A percentile compares a stretch with the other conserved stretches of the same genome.
Evolutionary conservation across 1,140 invertebrate genomes (phyloP).

Genomic region (Trichonephila clavipes): DNA sequence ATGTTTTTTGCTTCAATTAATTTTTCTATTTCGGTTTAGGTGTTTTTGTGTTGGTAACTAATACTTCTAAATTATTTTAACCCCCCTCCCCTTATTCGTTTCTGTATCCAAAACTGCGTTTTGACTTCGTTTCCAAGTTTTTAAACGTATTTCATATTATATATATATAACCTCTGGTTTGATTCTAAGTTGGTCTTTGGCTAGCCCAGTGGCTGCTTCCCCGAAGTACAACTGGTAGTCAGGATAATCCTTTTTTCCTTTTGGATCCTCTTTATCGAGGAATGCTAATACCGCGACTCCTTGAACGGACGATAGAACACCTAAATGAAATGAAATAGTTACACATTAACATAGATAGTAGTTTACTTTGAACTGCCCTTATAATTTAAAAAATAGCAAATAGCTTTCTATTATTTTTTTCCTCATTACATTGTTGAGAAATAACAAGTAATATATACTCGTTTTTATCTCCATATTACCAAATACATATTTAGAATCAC

Average conservation of each 20-base stretch:
- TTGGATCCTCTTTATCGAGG: not conserved
- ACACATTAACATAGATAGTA: too few relatives aligned
- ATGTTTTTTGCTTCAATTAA: too few relatives aligned
- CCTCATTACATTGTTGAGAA: not conserved
- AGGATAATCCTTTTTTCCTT: not conserved
- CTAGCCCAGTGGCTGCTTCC: constrained; percentile 9
- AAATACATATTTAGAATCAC: not conserved
- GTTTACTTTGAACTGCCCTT: too few relatives aligned
- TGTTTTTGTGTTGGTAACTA: too few relatives aligned
- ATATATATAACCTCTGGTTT: constrained; percentile 1
- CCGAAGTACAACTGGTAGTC: constrained; percentile 34
- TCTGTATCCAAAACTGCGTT: too few relatives aligned
- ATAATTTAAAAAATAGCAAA: not conserved
- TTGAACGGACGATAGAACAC: constrained; percentile 22
- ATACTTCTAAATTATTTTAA: too few relatives aligned
- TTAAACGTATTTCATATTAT: too few relatives aligned
- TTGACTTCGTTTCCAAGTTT: too few relatives aligned
- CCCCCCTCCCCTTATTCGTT: too few relatives aligned
- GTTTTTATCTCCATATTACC: not conserved
- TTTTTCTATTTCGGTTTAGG: too few relatives aligned
- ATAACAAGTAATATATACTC: not conserved
- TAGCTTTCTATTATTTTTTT: not conserved
- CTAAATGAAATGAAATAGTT: not conserved
- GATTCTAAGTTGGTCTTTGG: not conserved
- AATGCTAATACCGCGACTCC: constrained; percentile 19